These are phyloP conservation scores for Falcunculus frontatus DNA, from an alignment of 2,113 vertebrate genomes.

Conservation along the genomic window DNA sequence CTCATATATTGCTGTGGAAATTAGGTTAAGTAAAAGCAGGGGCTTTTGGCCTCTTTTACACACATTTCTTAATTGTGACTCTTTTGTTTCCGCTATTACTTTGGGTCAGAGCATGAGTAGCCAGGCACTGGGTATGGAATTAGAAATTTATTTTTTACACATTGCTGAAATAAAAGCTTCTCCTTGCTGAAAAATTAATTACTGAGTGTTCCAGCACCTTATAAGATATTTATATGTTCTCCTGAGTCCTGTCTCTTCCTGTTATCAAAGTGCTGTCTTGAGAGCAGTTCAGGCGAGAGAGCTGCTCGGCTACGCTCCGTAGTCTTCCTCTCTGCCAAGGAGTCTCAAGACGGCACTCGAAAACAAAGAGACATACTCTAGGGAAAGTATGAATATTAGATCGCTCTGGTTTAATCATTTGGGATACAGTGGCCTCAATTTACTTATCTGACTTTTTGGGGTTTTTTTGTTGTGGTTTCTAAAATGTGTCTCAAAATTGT, in stretches of 20 bases:
- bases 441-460: not conserved
- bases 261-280: constrained; percentile 41
- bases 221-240: constrained; percentile 69
- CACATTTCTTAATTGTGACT: not conserved
- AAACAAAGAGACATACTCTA: constrained; percentile 21
- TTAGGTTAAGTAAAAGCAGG: not conserved
- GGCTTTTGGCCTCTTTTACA: not conserved
- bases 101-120: not conserved
- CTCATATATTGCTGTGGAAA: not conserved
- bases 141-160: constrained; percentile 37
- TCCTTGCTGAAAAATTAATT: constrained; percentile 73
- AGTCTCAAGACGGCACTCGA: constrained; percentile 14
- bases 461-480: not conserved
- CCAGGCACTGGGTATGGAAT: not conserved
- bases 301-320: not conserved
- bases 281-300: constrained; percentile 51
- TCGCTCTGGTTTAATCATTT: constrained; percentile 11
- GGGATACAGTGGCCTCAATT: constrained; percentile 14
- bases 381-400: constrained; percentile 54
- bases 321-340: constrained; percentile 30
- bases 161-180: constrained; percentile 59
- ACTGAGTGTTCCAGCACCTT: constrained; percentile 57
- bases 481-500: not conserved
- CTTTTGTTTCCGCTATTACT: not conserved
- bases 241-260: constrained; percentile 44